These are phyloP conservation scores for Leucoptera coffeella DNA, from an alignment of 2,888 invertebrate genomes.

Conservation along the genomic window DNA sequence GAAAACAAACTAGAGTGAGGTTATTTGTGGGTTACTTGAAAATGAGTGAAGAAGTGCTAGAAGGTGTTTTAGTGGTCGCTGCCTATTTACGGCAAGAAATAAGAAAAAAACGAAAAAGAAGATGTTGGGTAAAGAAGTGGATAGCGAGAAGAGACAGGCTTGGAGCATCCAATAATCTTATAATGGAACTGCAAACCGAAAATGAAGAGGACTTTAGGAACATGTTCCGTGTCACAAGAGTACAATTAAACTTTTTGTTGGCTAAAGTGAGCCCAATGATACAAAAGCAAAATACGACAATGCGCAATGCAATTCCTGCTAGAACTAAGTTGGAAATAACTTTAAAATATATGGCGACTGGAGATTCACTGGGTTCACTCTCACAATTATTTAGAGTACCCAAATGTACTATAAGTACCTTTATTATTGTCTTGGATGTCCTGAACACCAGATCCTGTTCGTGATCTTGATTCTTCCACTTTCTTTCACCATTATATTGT, in stretches of 20 bases:
- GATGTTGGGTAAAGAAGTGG: slow-evolving; percentile 1
- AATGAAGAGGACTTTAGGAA: slow-evolving; percentile 1
- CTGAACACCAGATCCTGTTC: too few species aligned
- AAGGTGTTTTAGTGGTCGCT: slow-evolving; percentile 1
- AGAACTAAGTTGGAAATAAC: slow-evolving; percentile 1
- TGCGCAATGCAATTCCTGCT: slow-evolving; percentile 1
- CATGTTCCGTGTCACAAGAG: slow-evolving; percentile 1
- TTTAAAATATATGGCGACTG: slow-evolving; percentile 4
- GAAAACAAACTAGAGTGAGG: too few species aligned
- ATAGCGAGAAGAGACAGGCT: too few species aligned
- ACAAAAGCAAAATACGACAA: slow-evolving; percentile 1
- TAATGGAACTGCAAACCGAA: neutral
- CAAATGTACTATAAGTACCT: slow-evolving; percentile 4
- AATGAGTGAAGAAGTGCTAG: too few species aligned
- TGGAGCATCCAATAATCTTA: too few species aligned
- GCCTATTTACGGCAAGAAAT: slow-evolving; percentile 2
- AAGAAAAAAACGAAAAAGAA: slow-evolving; percentile 1
- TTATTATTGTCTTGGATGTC: too few species aligned
- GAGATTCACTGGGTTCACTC: slow-evolving; percentile 2
- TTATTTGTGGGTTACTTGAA: too few species aligned
- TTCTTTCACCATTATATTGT: too few species aligned
- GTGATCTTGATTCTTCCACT: too few species aligned
- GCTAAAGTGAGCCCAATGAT: neutral
- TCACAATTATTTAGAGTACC: slow-evolving; percentile 5
- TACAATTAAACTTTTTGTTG: neutral